Conservation (phyloP, 35 echinoderm and acorn worm species). For the Eucidaris tribuloides region DNA sequence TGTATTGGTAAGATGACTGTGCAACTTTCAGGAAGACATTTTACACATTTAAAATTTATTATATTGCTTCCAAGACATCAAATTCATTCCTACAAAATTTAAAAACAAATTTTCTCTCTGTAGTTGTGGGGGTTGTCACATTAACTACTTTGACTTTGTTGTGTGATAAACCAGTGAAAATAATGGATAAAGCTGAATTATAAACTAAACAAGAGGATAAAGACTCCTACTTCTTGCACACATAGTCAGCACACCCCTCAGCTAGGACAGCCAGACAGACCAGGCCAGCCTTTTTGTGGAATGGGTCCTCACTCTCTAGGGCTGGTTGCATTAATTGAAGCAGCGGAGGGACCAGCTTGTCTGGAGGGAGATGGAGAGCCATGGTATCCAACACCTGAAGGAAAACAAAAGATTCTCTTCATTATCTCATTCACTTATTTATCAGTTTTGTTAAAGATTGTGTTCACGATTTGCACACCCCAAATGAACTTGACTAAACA, state of each 20-base stretch:
- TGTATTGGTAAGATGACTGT: too few relatives aligned
- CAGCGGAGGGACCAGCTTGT: slow-evolving; percentile 83
- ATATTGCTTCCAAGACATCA: too few relatives aligned
- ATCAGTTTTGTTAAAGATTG: background rate
- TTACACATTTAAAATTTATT: too few relatives aligned
- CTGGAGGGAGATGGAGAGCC: slow-evolving; percentile 90
- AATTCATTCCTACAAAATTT: too few relatives aligned
- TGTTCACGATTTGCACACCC: too few relatives aligned
- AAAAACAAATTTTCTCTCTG: too few relatives aligned
- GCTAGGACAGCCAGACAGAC: slow-evolving; percentile 89
- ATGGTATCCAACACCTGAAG: slow-evolving; percentile 89
- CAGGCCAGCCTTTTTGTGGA: slow-evolving; percentile 91
- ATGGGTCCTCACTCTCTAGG: slow-evolving; percentile 73
- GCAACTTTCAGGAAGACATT: too few relatives aligned
- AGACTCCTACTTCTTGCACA: slow-evolving; percentile 84
- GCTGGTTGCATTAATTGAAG: slow-evolving; percentile 88
- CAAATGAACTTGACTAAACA: background rate
- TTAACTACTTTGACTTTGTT: too few relatives aligned
- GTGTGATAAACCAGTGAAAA: too few relatives aligned
- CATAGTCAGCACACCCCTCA: slow-evolving; percentile 95
- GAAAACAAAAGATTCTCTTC: background rate
- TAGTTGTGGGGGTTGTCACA: too few relatives aligned
- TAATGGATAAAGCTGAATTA: too few relatives aligned
- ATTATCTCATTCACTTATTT: background rate
- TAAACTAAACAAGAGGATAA: too few relatives aligned